Base-by-base conservation (phyloP, 2,888 invertebrate species). In the Prionchulus punctatus region DNA sequence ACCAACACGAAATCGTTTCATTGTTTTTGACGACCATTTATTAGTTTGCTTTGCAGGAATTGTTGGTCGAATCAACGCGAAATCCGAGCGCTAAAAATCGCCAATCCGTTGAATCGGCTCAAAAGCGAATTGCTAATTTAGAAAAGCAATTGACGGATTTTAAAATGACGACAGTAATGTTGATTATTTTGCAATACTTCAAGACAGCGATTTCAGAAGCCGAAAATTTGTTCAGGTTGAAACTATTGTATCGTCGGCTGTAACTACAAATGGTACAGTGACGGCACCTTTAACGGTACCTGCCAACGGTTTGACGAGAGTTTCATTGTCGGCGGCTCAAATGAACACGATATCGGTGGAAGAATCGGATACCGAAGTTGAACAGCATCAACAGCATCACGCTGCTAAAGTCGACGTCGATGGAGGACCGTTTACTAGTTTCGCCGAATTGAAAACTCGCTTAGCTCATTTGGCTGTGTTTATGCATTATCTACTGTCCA, bases 401-500 rank as follows among this genome's bases (percentile, higher is more conserved):
- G n/a, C n/a, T n/a, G n/a, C n/a, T n/a, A n/a, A n/a, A n/a, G n/a
- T n/a, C n/a, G 4, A 4, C 23, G 45, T 45, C 12, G 45, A 45
- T 23, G 85, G 87, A 61, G 89, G 89, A 0, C 84, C 91, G 58
- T 96, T 94, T 72, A 85, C 85, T 68, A 83, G 82, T 63, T 79
- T 91, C 57, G 80, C 82, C 23, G 82, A 83, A 64, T 77, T 92
- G 55, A 81, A 83, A 76, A 84, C 85, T 67, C 83, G 85, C 59
- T 85, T 86, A 63, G 90, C 88, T 59, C 86, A 94, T 72, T 80
- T 91, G 65, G 89, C 92, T 57, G 90, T 96, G 56, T 85, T 98
- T 72, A 83, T 92, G 69, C 91, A 94, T 76, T 89, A 85, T 73
- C 81, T 88, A 60, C 76, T 86, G 63, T 83, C 82, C 43, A 86